Evolutionary conservation across 2,888 invertebrate genomes (phyloP), one percentile per base, ranked within the genome.

Genomic region (Blomia tropicalis): DNA sequence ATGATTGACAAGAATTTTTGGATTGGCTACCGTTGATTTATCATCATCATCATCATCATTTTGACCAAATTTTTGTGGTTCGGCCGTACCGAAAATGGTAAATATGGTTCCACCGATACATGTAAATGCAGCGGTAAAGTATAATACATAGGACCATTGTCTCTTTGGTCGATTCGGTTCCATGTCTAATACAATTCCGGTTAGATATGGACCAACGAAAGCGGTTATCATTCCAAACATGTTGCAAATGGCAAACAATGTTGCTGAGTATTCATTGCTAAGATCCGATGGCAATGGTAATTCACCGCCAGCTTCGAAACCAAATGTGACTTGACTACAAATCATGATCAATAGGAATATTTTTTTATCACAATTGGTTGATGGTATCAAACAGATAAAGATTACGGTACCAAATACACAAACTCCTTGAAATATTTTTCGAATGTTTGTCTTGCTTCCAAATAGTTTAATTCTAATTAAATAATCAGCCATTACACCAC

Each of bases 181-280:
- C 3, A 23, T 1, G 22, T 62, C 58, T 5, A 64, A 44, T n/a
- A 64, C n/a, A 17, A 31, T 4, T 2, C 66, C 66, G 11, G 58
- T 59, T 29, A 65, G 41, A 7, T 63, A 31, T 4, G 66, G 66
- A 1, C 59, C 64, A 4, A 64, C 19, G 58, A 65, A 56, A 2
- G 62, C 66, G 17, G 62, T 60, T 19, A 47, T 25, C 29, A 58
- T 51, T 1, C 60, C 62, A 41, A 66, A 29, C 14, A 47, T 58
- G 43, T 66, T 66, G 25, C 56, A 31, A 1, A 66, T n/a, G 14
- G 64, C 66, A 44, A 65, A 65, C 1, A 66, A 43, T 30, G 64
- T 63, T 32, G 66, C 66, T 19, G 62, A 30, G 43, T 29, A 58
- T n/a, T 43, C 27, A 11, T 44, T 56, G 7, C 58, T 54, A 14